These are phyloP conservation scores for Hippoglossus stenolepis DNA, from an alignment of 2,113 vertebrate species.

Conservation along the genomic window DNA sequence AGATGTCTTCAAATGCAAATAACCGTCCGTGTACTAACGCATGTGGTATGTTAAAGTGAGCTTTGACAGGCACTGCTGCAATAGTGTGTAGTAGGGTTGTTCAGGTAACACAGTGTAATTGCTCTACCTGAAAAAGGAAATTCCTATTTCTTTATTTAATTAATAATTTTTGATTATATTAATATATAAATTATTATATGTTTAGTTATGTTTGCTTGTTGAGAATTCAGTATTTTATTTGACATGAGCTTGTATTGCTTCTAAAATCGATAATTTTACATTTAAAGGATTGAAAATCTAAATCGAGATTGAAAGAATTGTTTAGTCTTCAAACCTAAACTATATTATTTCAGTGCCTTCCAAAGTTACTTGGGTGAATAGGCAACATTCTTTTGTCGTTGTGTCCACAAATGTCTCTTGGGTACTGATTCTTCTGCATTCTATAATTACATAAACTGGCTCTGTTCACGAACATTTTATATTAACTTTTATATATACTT, in stretches of 20 bases:
- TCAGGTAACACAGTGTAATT: not conserved
- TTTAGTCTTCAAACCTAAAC: no score
- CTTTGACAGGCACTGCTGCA: not conserved
- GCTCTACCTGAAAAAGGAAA: not conserved
- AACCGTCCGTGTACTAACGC: not conserved
- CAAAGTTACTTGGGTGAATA: no score
- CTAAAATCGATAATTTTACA: no score
- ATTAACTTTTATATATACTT: no score
- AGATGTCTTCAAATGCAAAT: not conserved
- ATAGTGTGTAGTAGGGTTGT: no score
- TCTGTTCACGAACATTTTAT: not conserved
- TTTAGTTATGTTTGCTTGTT: not conserved
- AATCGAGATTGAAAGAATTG: no score
- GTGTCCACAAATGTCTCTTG: no score
- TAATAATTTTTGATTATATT: not conserved
- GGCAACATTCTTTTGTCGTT: not conserved
- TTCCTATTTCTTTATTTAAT: not conserved
- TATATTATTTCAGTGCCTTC: no score
- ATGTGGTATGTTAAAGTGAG: not conserved
- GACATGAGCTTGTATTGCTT: no score
- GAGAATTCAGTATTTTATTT: no score
- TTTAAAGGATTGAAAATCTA: no score
- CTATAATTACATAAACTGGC: not conserved
- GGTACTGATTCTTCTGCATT: not conserved
- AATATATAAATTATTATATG: not conserved